Percentiles rank a stretch among this genome's conserved stretches.
Evolutionary conservation across 2,113 vertebrate genomes (phyloP).

Genomic region (Oxygymnocypris stewartii): DNA sequence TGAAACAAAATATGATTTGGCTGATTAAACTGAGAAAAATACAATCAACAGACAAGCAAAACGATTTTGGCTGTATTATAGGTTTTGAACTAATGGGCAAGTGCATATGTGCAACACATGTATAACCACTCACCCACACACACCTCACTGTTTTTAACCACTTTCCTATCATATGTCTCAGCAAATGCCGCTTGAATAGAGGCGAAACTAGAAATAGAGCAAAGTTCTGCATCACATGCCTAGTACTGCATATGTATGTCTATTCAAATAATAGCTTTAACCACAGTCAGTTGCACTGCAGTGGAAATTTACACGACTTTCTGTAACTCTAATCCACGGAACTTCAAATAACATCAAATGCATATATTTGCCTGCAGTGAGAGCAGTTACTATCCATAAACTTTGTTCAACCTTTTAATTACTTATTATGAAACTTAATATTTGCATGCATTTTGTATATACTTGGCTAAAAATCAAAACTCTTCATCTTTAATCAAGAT

Average conservation of each 20-base stretch:
- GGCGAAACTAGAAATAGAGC: neutral
- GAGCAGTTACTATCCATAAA: neutral
- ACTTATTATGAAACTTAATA: neutral
- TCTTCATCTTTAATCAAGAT: too few species aligned
- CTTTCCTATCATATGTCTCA: slow-evolving; percentile 3
- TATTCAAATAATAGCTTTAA: neutral
- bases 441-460: too few species aligned
- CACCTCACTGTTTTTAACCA: neutral
- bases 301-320: neutral
- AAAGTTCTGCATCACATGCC: neutral
- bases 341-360: neutral
- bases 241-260: neutral
- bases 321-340: neutral
- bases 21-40: neutral
- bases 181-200: neutral
- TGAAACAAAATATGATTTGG: neutral
- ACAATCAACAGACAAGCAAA: neutral
- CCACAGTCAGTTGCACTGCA: slow-evolving; percentile 1
- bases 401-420: neutral
- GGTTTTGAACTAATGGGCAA: neutral
- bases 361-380: neutral
- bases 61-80: neutral
- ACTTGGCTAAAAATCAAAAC: too few species aligned
- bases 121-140: neutral
- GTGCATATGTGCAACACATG: neutral